Conservation (phyloP, 37 sponge, comb jelly and placozoan genomes). For the Sycon ciliatum region DNA sequence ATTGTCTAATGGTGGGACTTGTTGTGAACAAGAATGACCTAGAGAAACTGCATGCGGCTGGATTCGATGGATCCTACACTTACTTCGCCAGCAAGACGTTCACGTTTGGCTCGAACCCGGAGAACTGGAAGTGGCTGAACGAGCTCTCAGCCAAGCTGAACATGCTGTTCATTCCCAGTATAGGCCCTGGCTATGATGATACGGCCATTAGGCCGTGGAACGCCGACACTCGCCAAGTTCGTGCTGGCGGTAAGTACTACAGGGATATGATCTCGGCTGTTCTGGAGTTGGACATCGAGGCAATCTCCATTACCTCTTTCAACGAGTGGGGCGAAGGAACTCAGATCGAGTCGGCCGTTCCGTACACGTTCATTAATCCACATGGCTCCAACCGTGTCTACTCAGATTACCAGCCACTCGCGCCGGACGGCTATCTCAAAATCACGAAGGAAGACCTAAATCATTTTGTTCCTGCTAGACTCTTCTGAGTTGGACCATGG, state of each 20-base stretch:
- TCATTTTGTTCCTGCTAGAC: no score
- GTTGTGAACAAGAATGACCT: constrained; percentile 37
- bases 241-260: constrained; percentile 56
- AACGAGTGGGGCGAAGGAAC: constrained; percentile 94
- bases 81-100: constrained; percentile 72
- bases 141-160: constrained; percentile 33
- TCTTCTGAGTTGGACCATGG: no score
- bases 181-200: constrained; percentile 82
- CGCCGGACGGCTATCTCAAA: constrained; percentile 46
- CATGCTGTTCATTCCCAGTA: constrained; percentile 71
- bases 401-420: constrained; percentile 42
- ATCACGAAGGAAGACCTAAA: constrained; percentile 46
- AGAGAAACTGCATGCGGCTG: constrained; percentile 24
- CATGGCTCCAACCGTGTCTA: no score
- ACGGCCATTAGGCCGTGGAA: constrained; percentile 76
- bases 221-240: constrained; percentile 17
- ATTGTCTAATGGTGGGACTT: constrained; percentile 42
- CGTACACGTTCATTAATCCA: constrained; percentile 23
- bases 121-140: constrained; percentile 45
- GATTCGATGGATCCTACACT: constrained; percentile 85
- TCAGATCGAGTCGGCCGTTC: constrained; percentile 73
- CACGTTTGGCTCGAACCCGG: constrained; percentile 56
- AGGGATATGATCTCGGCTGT: constrained; percentile 31
- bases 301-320: constrained; percentile 69
- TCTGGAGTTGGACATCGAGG: constrained; percentile 12